A percentile compares a stretch with the other conserved stretches of the same genome.
phyloP scores from a whole-genome alignment of 2,888 invertebrate genomes.

The Xestoiulus laeticollis region DNA sequence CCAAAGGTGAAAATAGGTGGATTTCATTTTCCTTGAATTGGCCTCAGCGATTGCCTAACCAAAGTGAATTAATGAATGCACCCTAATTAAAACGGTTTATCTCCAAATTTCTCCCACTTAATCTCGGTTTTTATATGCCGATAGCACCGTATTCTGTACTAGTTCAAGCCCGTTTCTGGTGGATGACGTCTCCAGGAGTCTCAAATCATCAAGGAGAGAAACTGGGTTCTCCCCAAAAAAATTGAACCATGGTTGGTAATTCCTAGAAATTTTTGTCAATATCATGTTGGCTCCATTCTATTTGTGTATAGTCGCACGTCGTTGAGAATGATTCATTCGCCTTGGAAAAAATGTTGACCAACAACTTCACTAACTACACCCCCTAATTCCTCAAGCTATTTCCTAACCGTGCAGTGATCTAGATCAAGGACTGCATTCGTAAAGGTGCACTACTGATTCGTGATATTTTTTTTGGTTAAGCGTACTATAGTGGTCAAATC shows the following conservation, averaged over 20 bases:
- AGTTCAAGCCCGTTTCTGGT: not conserved
- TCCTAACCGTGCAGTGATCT: conserved; percentile 1
- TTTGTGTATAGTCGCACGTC: not conserved
- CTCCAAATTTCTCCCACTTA: not conserved
- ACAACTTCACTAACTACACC: conserved; percentile 26
- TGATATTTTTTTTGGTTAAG: not conserved
- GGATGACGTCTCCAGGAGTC: too few relatives aligned
- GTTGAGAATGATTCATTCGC: not conserved
- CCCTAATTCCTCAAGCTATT: conserved; percentile 2
- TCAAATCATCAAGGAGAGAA: not conserved
- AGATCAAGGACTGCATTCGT: conserved; percentile 18
- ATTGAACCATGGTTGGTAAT: not conserved
- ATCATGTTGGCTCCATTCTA: not conserved
- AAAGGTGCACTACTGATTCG: conserved; percentile 8
- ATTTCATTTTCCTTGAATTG: conserved; percentile 10
- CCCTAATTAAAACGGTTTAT: not conserved
- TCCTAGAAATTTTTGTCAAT: not conserved
- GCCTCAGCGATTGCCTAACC: not conserved
- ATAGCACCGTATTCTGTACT: not conserved
- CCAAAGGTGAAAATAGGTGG: not conserved
- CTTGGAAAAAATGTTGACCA: conserved; percentile 18
- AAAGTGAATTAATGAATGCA: not conserved
- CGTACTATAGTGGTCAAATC: conserved; percentile 12
- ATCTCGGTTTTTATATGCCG: not conserved
- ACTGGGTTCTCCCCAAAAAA: not conserved